Evolutionary conservation across 2,797 vertebrate genomes (phyloP), one percentile per base, ranked within the genome.

Genomic region (Channa striata): DNA sequence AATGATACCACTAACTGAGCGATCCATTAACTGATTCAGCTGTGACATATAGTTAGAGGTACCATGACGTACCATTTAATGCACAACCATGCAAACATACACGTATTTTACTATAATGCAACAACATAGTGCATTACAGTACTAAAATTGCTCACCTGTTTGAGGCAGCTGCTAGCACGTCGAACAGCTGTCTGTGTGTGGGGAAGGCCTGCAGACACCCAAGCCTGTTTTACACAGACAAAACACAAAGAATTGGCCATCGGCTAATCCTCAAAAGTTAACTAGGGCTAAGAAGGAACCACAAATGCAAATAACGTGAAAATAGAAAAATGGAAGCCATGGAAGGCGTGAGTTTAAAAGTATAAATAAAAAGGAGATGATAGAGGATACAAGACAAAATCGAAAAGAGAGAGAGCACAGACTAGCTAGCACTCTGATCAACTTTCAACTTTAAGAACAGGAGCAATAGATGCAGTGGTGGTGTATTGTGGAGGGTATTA

Each of bases 391-490:
- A 67, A 20, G 46, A 69, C n/a, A 51, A 57, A 62, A 25, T 66
- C 49, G 75, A 39, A 59, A 43, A 56, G 48, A 69, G 68, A 54
- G 51, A 68, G 60, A 78, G 73, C 30, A 33, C 46, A 86, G 81
- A 71, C 77, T 80, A 80, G 78, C 68, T 83, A 68, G 78, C 87
- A 89, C 86, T 74, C 87, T 89, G 86, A 82, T 76, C 87, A 93
- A 93, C 92, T 94, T 92, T 93, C 81, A 92, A 92, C 88, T 92
- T 91, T 90, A 87, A 83, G 77, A 86, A 77, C 68, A 78, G 88
- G 87, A 87, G 91, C 86, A 93, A 93, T 92, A 93, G 93, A 94
- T 94, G 93, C 91, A 83, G 79, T 72, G 71, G 77, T 84, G 64
- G 77, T 79, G 87, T 68, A 90, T 89, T 91, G 87, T 88, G 71